A percentile compares a stretch with the other conserved stretches of the same genome.
Evolutionary conservation across 2,113 vertebrate species (phyloP).

Genomic region (Halcyon malimbica): DNA sequence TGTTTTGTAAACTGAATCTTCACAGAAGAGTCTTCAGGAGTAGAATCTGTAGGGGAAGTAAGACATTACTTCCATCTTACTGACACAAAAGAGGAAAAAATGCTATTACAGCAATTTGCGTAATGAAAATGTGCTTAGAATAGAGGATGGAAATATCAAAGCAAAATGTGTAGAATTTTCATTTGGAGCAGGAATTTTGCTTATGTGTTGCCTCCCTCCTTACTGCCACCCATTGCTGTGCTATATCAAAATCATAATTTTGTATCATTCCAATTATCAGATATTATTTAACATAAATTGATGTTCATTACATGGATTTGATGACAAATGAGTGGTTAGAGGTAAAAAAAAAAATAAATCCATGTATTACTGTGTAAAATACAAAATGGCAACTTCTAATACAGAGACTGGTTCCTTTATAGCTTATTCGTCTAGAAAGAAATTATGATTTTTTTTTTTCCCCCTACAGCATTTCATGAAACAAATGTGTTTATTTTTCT

Average conservation of each 20-base stretch:
- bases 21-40: background rate
- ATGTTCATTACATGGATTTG: background rate
- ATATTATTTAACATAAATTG: background rate
- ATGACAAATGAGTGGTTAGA: background rate
- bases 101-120: background rate
- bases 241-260: background rate
- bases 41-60: background rate
- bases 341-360: background rate
- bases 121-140: background rate
- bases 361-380: background rate
- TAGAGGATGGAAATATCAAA: background rate
- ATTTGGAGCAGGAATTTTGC: background rate
- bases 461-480: constrained; percentile 21
- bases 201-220: background rate
- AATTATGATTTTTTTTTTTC: background rate
- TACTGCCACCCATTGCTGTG: accelerated
- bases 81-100: background rate
- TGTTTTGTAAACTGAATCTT: background rate
- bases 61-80: background rate
- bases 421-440: background rate
- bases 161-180: background rate
- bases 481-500: constrained; percentile 62
- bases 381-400: background rate
- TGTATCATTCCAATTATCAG: background rate
- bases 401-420: background rate